A percentile compares a stretch with the other conserved stretches of the same genome.
Evolutionary conservation across 2,888 invertebrate genomes (phyloP).

Genomic region (Opisthograptis luteolata): DNA sequence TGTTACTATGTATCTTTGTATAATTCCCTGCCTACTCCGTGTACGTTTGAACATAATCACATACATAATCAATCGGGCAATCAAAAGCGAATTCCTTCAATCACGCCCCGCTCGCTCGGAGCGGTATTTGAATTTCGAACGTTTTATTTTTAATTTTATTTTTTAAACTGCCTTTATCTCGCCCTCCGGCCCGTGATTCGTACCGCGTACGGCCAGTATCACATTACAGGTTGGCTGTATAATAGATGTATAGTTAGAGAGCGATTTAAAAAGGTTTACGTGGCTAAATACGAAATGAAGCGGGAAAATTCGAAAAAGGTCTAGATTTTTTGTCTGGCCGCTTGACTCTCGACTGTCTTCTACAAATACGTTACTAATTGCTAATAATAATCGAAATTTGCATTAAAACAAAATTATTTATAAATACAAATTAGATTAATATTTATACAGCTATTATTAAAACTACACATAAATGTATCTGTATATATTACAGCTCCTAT

Average conservation of each 20-base stretch:
- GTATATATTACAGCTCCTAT: no score
- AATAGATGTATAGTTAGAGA: slow-evolving; percentile 47
- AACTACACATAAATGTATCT: no score
- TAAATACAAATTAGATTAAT: no score
- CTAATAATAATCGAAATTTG: no score
- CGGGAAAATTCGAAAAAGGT: no score
- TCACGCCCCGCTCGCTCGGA: slow-evolving; percentile 43
- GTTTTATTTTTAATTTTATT: slow-evolving; percentile 57
- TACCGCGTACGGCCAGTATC: slow-evolving; percentile 64
- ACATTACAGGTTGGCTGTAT: slow-evolving; percentile 79
- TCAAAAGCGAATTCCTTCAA: slow-evolving; percentile 60
- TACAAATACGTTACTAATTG: no score
- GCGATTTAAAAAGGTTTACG: no score
- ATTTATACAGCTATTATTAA: no score
- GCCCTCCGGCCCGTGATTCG: slow-evolving; percentile 73
- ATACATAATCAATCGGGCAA: slow-evolving; percentile 51
- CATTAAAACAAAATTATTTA: no score
- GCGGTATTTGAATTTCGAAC: slow-evolving; percentile 75
- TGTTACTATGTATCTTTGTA: not conserved
- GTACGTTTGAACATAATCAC: slow-evolving; percentile 15
- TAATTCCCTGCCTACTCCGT: not conserved
- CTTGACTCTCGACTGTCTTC: no score
- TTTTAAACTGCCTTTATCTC: slow-evolving; percentile 73
- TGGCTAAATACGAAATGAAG: no score
- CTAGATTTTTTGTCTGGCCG: no score